Conservation (phyloP, 2,888 invertebrate genomes). For the Drosophila paramelanica region DNA sequence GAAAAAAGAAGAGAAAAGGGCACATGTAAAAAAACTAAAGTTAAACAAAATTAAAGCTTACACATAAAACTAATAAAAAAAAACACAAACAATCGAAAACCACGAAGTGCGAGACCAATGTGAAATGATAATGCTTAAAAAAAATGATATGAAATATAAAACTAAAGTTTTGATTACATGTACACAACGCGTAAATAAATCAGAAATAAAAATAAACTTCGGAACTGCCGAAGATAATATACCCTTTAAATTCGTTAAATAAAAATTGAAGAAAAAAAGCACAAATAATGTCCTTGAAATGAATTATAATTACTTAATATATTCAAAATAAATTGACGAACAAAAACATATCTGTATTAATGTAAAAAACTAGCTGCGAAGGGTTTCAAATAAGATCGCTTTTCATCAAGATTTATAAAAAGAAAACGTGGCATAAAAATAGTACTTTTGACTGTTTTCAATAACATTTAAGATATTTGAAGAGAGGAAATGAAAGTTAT, state of each 20-base stretch:
- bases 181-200: not conserved
- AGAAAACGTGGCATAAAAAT: no score
- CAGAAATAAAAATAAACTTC: not conserved
- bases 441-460: no score
- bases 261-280: no score
- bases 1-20: conserved; percentile 71
- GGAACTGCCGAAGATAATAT: not conserved
- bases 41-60: conserved; percentile 40
- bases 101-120: conserved; percentile 28
- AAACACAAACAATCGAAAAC: conserved; percentile 16
- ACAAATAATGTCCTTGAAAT: no score
- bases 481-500: not conserved
- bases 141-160: conserved; percentile 9
- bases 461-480: no score
- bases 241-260: not conserved
- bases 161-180: not conserved
- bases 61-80: conserved; percentile 21
- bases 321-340: no score
- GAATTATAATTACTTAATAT: no score
- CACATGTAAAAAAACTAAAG: conserved; percentile 72
- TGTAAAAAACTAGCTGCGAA: no score
- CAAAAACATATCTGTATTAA: no score
- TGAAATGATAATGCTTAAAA: conserved; percentile 12
- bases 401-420: no score
- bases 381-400: no score